A percentile compares a stretch with the other conserved stretches of the same genome.
These are phyloP conservation scores for Oceanites oceanicus DNA, from an alignment of 2,113 vertebrate species.

Conservation along the genomic window DNA sequence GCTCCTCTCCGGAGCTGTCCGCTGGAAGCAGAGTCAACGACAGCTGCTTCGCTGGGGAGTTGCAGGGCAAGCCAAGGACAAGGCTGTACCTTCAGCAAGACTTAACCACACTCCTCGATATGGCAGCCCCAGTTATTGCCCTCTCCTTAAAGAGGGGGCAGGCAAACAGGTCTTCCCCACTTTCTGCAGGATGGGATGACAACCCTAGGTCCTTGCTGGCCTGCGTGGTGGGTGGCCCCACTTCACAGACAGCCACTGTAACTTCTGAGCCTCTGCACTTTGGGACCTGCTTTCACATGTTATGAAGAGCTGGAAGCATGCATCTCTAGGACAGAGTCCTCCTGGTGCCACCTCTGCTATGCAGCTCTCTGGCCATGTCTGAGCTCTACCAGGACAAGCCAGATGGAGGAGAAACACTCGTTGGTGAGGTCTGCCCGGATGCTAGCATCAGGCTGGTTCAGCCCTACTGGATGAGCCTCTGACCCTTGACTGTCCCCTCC, in stretches of 20 bases:
- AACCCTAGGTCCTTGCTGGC: not conserved
- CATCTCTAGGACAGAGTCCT: not conserved
- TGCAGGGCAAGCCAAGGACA: not conserved
- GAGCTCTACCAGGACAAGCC: not conserved
- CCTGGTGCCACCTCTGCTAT: not conserved
- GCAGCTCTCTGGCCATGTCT: not conserved
- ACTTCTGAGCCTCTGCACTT: not conserved
- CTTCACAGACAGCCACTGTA: not conserved
- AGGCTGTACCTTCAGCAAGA: not conserved
- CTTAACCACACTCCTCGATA: not conserved
- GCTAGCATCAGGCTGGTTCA: not conserved
- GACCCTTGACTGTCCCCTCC: not conserved
- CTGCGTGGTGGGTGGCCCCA: not conserved
- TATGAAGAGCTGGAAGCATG: not conserved
- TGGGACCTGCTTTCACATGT: not conserved
- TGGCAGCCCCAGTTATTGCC: not conserved
- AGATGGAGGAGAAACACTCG: not conserved
- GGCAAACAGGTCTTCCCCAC: not conserved
- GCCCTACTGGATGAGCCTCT: not conserved
- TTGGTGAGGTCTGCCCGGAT: not conserved
- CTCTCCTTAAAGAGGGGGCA: not conserved
- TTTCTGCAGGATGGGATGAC: rapidly evolving
- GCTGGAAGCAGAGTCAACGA: not conserved
- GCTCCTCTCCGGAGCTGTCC: not conserved
- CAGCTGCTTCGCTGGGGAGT: not conserved